Conservation (phyloP, 2,888 invertebrate species). For the Helleia helle region DNA sequence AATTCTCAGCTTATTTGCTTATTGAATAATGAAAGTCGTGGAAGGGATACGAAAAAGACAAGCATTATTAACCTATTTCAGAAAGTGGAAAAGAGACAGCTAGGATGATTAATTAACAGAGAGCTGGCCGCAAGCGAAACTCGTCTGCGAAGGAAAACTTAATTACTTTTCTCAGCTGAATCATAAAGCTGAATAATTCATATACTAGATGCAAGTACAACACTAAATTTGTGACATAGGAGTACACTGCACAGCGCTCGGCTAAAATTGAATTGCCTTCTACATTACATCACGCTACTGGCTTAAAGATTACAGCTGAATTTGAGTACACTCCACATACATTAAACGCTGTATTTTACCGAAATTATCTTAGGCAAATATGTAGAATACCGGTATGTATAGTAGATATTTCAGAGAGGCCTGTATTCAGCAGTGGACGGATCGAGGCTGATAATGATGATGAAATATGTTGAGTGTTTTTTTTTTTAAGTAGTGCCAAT, state of each 20-base stretch:
- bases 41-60: conserved; percentile 51
- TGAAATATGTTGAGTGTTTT: no score
- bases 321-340: not conserved
- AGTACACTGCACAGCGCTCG: conserved; percentile 28
- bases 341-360: not conserved
- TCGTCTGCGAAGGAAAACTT: conserved; percentile 48
- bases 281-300: conserved; percentile 21
- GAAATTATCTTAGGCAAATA: no score
- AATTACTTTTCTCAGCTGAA: conserved; percentile 60
- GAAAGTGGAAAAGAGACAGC: conserved; percentile 47
- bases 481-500: no score
- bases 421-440: no score
- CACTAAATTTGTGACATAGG: conserved; percentile 26
- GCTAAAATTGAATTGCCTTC: conserved; percentile 40
- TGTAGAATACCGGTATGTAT: no score
- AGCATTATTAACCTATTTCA: conserved; percentile 56
- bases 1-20: conserved; percentile 23
- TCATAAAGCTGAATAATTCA: conserved; percentile 59
- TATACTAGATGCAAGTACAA: conserved; percentile 39
- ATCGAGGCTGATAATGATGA: no score
- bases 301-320: conserved; percentile 3
- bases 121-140: conserved; percentile 47
- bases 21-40: conserved; percentile 48
- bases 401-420: no score
- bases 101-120: conserved; percentile 59